Conservation (phyloP, 2,797 vertebrate genomes). For the Sebastes oblongus region DNA sequence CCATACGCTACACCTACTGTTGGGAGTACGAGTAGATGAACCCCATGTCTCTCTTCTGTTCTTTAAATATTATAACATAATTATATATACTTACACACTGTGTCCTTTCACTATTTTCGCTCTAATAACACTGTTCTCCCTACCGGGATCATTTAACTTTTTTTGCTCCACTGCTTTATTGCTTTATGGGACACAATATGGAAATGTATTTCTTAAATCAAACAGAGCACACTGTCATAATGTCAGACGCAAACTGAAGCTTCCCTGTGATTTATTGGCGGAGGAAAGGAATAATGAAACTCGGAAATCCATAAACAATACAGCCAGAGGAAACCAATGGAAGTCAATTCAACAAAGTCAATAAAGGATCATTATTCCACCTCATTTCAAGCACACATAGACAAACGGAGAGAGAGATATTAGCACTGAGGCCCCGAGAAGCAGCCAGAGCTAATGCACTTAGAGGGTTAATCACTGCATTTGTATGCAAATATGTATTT, state of each 20-base stretch:
- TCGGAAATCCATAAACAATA: constrained; percentile 52
- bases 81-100: constrained; percentile 2
- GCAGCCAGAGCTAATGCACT: constrained; percentile 64
- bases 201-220: constrained; percentile 50
- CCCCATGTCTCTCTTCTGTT: background rate
- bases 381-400: constrained; percentile 57
- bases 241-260: constrained; percentile 32
- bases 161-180: constrained; percentile 30
- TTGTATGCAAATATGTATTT: constrained; percentile 82
- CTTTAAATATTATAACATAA: background rate
- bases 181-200: constrained; percentile 28
- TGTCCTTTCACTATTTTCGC: constrained; percentile 17
- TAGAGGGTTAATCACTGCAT: constrained; percentile 79
- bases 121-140: background rate
- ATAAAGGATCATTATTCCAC: constrained; percentile 65
- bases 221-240: constrained; percentile 32
- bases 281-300: constrained; percentile 23
- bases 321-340: constrained; percentile 42
- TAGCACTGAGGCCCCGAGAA: constrained; percentile 21
- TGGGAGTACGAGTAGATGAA: background rate
- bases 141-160: constrained; percentile 32
- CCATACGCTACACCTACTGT: background rate
- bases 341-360: constrained; percentile 60
- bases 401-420: constrained; percentile 50
- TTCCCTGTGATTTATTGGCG: constrained; percentile 44